Evolutionary conservation across 2,888 invertebrate genomes (phyloP).

Genomic region (Agrochola lychnidis): DNA sequence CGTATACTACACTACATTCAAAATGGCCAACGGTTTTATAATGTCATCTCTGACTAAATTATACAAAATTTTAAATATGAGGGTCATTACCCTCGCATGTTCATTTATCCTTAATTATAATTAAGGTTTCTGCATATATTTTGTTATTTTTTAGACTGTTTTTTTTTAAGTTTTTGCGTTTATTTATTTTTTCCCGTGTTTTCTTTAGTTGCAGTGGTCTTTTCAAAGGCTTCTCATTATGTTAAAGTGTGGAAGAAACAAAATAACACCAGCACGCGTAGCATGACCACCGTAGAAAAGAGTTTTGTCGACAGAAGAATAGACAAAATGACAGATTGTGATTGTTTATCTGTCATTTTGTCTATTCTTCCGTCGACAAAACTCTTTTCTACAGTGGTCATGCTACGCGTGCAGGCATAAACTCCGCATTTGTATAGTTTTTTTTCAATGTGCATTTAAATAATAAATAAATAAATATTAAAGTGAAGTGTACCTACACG

Average conservation of each 20-base stretch:
- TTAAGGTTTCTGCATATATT: neutral
- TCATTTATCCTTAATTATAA: slow-evolving; percentile 8
- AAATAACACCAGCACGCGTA: neutral
- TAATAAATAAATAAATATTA: neutral
- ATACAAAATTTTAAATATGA: neutral
- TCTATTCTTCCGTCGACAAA: no score
- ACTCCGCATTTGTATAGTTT: neutral
- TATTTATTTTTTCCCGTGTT: neutral
- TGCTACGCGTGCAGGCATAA: no score
- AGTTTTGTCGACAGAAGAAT: no score
- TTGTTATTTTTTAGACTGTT: neutral
- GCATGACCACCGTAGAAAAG: no score
- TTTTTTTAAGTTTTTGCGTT: slow-evolving; percentile 1
- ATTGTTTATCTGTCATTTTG: no score
- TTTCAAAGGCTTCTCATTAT: neutral
- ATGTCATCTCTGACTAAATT: neutral
- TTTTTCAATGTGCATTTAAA: neutral
- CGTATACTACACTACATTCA: neutral
- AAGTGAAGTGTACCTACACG: neutral
- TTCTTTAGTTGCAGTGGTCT: neutral
- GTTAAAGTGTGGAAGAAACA: neutral
- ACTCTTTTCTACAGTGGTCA: no score
- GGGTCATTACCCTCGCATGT: neutral
- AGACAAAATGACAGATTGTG: no score
- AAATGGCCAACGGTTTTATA: slow-evolving; percentile 25